Evolutionary conservation across 2,797 vertebrate genomes (phyloP).

Genomic region (Hippoglossus hippoglossus): DNA sequence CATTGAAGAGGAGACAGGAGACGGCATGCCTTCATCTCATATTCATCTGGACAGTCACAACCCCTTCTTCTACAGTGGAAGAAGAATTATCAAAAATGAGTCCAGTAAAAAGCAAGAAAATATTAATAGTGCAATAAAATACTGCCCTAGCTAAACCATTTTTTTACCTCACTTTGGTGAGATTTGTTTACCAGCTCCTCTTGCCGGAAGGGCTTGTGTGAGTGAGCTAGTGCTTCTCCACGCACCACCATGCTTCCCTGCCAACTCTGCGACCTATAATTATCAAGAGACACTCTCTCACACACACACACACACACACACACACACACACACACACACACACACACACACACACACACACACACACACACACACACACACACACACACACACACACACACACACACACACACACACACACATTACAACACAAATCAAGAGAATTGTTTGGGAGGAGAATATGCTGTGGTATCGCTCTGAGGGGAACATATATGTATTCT

Average conservation of each 20-base stretch:
- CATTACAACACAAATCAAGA: constrained; percentile 48
- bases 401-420: neutral
- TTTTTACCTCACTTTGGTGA: constrained; percentile 27
- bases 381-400: neutral
- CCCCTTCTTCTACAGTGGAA: neutral
- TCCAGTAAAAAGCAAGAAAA: constrained; percentile 18
- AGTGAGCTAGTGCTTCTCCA: constrained; percentile 60
- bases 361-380: neutral
- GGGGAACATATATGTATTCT: constrained; percentile 54
- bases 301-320: too few relatives aligned
- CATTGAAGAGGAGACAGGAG: neutral
- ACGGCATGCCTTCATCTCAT: neutral
- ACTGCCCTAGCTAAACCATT: constrained; percentile 33
- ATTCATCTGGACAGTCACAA: constrained; percentile 1
- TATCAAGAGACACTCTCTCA: constrained; percentile 38
- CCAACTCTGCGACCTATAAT: constrained; percentile 70
- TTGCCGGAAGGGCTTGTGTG: constrained; percentile 55
- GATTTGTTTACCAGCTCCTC: constrained; percentile 64
- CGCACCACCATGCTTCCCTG: constrained; percentile 60
- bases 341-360: too few relatives aligned
- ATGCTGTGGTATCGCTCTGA: constrained; percentile 22
- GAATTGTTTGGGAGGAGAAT: constrained; percentile 53
- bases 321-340: too few relatives aligned
- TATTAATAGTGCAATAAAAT: constrained; percentile 36
- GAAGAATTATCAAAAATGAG: constrained; percentile 3